Conservation (phyloP, 2,888 invertebrate genomes). For the Drosophila monieri region DNA sequence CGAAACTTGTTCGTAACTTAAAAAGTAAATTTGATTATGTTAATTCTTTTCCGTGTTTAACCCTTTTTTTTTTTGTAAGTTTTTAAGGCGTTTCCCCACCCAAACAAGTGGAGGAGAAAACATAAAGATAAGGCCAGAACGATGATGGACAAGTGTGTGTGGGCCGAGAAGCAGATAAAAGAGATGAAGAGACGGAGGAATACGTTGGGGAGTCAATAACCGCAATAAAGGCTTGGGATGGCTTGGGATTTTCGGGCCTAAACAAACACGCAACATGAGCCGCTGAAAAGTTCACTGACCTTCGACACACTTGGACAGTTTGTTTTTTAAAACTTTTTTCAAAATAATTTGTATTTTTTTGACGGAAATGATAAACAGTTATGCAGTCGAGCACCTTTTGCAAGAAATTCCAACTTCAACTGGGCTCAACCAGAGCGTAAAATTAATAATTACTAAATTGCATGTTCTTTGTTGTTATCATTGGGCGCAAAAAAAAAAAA, state of each 20-base stretch:
- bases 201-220: slow-evolving; percentile 61
- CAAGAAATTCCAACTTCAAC: slow-evolving; percentile 16
- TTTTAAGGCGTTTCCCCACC: slow-evolving; percentile 24
- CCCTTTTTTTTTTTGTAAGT: not conserved
- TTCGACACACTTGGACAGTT: slow-evolving; percentile 56
- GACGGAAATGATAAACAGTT: slow-evolving; percentile 45
- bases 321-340: not conserved
- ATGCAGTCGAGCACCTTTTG: slow-evolving; percentile 21
- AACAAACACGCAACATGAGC: slow-evolving; percentile 67
- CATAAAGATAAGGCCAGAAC: slow-evolving; percentile 26
- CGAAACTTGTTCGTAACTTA: slow-evolving; percentile 19
- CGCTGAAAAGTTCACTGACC: slow-evolving; percentile 63
- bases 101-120: slow-evolving; percentile 39
- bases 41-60: slow-evolving; percentile 31
- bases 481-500: slow-evolving; percentile 14
- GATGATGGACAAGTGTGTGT: slow-evolving; percentile 34
- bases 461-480: slow-evolving; percentile 65
- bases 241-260: slow-evolving; percentile 53
- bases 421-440: slow-evolving; percentile 71
- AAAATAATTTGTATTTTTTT: slow-evolving; percentile 1
- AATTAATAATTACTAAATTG: slow-evolving; percentile 74
- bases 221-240: slow-evolving; percentile 42
- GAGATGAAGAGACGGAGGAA: slow-evolving; percentile 25
- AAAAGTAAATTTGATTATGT: slow-evolving; percentile 61
- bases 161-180: slow-evolving; percentile 20